Percentiles rank a stretch among this genome's conserved stretches.
These are phyloP conservation scores for Chironomus striatipennis DNA, from an alignment of 1,140 invertebrate genomes.

Conservation along the genomic window DNA sequence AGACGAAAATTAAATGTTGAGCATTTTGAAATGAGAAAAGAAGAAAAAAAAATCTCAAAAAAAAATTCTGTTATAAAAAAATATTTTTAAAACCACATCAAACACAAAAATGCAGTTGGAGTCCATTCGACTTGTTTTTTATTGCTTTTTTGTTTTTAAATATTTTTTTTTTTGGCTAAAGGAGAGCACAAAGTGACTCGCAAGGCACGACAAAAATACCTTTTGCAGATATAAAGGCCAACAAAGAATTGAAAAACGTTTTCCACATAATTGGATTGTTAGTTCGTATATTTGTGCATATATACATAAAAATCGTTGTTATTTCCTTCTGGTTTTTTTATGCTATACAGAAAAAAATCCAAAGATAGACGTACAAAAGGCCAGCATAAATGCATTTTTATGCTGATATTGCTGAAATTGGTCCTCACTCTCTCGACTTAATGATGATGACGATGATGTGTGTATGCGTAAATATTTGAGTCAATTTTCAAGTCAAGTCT, in stretches of 20 bases:
- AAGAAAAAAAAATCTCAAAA: not conserved
- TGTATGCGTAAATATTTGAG: slow-evolving; percentile 1
- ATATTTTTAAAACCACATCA: not conserved
- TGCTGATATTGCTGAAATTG: not conserved
- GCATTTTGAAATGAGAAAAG: not conserved
- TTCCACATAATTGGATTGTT: slow-evolving; percentile 22
- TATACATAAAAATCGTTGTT: not conserved
- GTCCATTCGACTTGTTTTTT: not conserved
- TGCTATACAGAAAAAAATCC: not conserved
- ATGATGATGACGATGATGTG: not conserved
- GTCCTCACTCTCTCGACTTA: not conserved
- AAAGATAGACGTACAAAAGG: not conserved
- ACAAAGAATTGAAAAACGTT: slow-evolving; percentile 5
- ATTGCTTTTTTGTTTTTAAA: not conserved
- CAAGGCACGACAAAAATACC: not conserved
- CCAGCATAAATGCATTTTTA: slow-evolving; percentile 22
- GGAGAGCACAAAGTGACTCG: not conserved
- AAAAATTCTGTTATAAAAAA: not conserved
- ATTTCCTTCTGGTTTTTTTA: not conserved
- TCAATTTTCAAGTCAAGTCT: not conserved
- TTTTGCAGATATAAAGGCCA: not conserved
- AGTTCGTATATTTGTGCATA: not conserved
- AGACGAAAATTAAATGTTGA: not conserved
- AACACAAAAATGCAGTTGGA: not conserved
- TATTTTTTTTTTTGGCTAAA: not conserved